These are phyloP conservation scores for Vombatus ursinus DNA, from an alignment of 2,113 vertebrate genomes.

Conservation along the genomic window DNA sequence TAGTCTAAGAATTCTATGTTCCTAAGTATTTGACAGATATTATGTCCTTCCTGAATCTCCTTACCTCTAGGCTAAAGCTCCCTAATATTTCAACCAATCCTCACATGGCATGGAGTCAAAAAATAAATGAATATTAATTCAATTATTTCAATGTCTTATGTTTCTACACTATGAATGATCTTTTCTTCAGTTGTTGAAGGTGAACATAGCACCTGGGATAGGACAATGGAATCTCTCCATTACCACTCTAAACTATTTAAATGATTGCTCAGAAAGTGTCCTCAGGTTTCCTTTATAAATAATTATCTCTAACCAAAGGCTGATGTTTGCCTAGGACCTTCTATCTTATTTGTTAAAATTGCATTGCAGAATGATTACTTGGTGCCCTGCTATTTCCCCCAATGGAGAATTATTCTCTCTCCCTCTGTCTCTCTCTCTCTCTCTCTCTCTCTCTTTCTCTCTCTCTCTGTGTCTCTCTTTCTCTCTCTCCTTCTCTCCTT, in stretches of 20 bases:
- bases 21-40: background rate
- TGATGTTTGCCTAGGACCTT: background rate
- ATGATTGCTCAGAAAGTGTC: background rate
- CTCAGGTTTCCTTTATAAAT: conserved; percentile 51
- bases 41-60: background rate
- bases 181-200: conserved; percentile 29
- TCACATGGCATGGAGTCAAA: background rate
- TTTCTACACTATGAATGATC: background rate
- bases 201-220: background rate
- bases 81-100: background rate
- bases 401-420: background rate
- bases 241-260: background rate
- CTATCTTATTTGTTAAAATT: background rate
- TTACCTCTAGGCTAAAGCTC: background rate
- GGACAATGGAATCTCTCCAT: background rate
- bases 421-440: background rate
- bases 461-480: background rate
- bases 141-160: background rate
- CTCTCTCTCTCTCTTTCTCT: background rate
- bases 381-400: background rate
- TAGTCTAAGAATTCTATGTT: background rate
- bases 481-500: background rate
- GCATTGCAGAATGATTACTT: background rate
- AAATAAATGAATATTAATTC: background rate
- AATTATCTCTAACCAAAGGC: conserved; percentile 5